Conservation (phyloP, 2,888 invertebrate species). For the Neria commutata region DNA sequence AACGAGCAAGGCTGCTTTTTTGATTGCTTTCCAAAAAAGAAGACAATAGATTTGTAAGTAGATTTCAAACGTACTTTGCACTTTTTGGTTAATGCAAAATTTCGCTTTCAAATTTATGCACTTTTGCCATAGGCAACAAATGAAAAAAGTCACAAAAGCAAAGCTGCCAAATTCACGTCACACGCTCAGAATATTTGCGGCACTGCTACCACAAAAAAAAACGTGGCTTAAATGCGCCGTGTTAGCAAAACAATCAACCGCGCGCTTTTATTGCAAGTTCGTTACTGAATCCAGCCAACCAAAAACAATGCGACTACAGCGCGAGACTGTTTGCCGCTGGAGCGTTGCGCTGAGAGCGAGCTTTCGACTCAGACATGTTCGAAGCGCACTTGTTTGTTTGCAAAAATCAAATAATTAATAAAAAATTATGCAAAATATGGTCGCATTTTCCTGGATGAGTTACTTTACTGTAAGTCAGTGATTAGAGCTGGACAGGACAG, state of each 20-base stretch:
- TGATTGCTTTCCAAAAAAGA: constrained; percentile 17
- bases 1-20: too few species aligned
- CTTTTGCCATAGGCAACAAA: constrained; percentile 8
- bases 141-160: neutral
- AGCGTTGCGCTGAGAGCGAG: neutral
- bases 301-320: neutral
- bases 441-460: too few species aligned
- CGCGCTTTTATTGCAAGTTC: constrained; percentile 40
- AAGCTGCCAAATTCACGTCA: neutral
- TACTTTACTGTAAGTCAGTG: too few species aligned
- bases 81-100: constrained; percentile 1
- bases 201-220: constrained; percentile 11
- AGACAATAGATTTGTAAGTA: constrained; percentile 15
- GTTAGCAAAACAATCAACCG: constrained; percentile 33
- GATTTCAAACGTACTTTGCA: constrained; percentile 14
- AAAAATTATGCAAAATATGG: too few species aligned
- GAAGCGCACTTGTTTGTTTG: constrained; percentile 1
- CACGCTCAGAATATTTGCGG: neutral
- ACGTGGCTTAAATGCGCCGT: neutral
- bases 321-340: constrained; percentile 6
- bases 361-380: constrained; percentile 10
- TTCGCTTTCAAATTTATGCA: neutral
- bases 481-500: too few species aligned
- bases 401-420: neutral
- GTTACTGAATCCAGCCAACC: constrained; percentile 37